Evolutionary conservation across 2,797 vertebrate species (phyloP).

Genomic region (Gallinago nigripennis): DNA sequence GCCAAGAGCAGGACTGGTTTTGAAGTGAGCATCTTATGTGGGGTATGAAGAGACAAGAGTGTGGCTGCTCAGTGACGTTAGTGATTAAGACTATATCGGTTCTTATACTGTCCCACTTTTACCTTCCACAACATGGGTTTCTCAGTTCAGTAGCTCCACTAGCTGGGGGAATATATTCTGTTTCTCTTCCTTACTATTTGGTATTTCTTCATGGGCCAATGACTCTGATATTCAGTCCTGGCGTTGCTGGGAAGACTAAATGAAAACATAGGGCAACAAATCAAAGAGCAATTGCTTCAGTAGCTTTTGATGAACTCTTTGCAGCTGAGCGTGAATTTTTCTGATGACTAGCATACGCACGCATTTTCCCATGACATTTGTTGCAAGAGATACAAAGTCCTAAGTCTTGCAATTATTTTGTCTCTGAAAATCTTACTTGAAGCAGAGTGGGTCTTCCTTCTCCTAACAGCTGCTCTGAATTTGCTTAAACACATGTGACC

Average conservation of each 20-base stretch:
- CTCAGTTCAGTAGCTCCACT: background rate
- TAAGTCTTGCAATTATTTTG: background rate
- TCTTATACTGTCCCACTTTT: background rate
- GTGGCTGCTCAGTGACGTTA: background rate
- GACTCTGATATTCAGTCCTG: background rate
- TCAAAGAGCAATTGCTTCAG: background rate
- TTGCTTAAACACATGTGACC: background rate
- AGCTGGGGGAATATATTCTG: background rate
- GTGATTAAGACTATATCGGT: background rate
- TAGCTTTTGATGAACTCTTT: background rate
- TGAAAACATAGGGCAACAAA: background rate
- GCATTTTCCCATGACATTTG: background rate
- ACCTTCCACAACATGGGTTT: background rate
- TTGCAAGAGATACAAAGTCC: background rate
- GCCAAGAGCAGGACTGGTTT: background rate
- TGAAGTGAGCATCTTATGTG: background rate
- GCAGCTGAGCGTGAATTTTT: background rate
- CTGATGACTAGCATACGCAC: background rate
- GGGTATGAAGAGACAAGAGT: background rate
- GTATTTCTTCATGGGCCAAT: background rate
- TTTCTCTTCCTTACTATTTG: background rate
- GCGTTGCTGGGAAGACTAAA: background rate
- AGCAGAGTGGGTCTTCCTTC: background rate
- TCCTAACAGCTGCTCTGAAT: background rate
- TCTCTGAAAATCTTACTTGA: background rate